Evolutionary conservation across 2,888 invertebrate species (phyloP).

Genomic region (Ichneumon xanthorius): DNA sequence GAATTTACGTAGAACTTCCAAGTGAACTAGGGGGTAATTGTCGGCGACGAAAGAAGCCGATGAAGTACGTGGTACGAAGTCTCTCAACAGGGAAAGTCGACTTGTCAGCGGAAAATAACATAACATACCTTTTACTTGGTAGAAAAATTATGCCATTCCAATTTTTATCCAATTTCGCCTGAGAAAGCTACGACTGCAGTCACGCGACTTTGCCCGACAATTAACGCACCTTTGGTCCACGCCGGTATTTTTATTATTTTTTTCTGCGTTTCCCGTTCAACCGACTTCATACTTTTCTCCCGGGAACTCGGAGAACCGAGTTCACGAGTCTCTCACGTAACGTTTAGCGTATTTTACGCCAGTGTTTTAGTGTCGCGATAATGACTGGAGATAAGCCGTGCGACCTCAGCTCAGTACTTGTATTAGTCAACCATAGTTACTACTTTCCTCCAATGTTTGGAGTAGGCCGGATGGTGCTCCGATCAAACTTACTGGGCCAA

Average conservation of each 20-base stretch:
- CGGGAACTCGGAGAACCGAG: slow-evolving; percentile 9
- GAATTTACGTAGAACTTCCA: slow-evolving; percentile 7
- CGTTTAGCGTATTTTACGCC: slow-evolving; percentile 51
- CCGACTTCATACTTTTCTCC: background rate
- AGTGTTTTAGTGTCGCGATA: slow-evolving; percentile 62
- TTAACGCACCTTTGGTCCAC: slow-evolving; percentile 33
- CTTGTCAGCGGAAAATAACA: background rate
- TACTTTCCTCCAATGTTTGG: slow-evolving; percentile 55
- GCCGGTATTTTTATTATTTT: background rate
- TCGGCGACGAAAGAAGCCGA: background rate
- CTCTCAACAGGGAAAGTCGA: background rate
- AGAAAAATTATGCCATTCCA: background rate
- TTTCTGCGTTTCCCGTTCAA: background rate
- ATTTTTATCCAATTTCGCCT: background rate
- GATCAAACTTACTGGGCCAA: slow-evolving; percentile 30
- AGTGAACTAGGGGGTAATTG: slow-evolving; percentile 4
- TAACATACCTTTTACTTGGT: background rate
- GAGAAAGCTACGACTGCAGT: slow-evolving; percentile 29
- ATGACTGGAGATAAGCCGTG: slow-evolving; percentile 58
- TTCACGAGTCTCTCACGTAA: slow-evolving; percentile 54
- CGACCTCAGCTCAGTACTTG: slow-evolving; percentile 50
- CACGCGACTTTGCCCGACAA: slow-evolving; percentile 1
- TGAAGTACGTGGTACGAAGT: background rate
- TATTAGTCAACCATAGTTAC: slow-evolving; percentile 23
- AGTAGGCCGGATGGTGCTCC: slow-evolving; percentile 48